phyloP scores from a whole-genome alignment of 2,113 vertebrate genomes.

The Oreochromis niloticus region DNA sequence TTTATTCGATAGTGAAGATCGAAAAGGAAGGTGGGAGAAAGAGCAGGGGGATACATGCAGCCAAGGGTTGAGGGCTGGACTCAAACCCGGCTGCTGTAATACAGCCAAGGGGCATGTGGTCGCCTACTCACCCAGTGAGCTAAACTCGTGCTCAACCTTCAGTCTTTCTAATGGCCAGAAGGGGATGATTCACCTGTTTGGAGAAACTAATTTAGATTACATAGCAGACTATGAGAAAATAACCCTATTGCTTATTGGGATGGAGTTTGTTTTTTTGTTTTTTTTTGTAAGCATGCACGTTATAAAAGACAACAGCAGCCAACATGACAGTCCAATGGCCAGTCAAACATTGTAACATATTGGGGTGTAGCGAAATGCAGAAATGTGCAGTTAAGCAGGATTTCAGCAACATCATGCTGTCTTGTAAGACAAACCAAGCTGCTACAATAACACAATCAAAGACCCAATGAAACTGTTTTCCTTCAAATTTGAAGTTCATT shows the following conservation, averaged over 20 bases:
- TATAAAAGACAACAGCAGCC: neutral
- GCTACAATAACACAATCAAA: neutral
- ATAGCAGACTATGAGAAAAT: neutral
- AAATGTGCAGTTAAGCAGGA: neutral
- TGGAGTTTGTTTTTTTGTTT: neutral
- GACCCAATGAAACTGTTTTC: neutral
- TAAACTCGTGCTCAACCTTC: neutral
- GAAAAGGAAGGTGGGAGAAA: neutral
- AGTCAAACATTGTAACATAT: neutral
- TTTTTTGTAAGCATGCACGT: neutral
- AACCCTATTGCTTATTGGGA: neutral
- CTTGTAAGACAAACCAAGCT: neutral
- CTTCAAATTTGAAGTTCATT: neutral
- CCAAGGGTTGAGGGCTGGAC: neutral
- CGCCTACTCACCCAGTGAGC: neutral
- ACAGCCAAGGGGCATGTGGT: neutral
- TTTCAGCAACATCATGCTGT: neutral
- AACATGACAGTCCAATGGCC: neutral
- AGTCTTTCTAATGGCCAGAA: neutral
- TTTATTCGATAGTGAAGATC: fast-evolving
- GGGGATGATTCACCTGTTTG: neutral
- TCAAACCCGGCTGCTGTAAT: neutral
- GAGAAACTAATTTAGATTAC: neutral
- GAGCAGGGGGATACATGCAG: neutral
- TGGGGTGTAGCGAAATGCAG: neutral